These are phyloP conservation scores for Seriola quinqueradiata DNA, from an alignment of 2,113 vertebrate species.

Conservation along the genomic window DNA sequence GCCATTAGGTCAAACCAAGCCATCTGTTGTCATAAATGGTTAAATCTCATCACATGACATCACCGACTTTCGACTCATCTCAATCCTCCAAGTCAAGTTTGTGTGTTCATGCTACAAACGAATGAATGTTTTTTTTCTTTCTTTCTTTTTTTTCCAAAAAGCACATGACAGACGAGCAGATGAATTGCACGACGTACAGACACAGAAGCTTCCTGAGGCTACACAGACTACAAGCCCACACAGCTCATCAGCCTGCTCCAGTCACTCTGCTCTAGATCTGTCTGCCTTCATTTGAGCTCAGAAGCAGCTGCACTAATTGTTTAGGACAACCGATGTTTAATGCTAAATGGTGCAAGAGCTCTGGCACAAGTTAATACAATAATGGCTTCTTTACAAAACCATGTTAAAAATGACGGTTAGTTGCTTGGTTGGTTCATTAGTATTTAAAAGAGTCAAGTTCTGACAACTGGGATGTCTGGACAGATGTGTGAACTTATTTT, in stretches of 20 bases:
- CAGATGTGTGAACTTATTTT: too few species aligned
- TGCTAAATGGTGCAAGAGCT: slow-evolving; percentile 49
- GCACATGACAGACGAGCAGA: slow-evolving; percentile 45
- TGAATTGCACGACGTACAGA: slow-evolving; percentile 34
- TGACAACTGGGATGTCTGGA: too few species aligned
- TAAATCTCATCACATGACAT: slow-evolving; percentile 18
- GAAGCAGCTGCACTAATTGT: slow-evolving; percentile 58
- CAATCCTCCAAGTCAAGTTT: not conserved
- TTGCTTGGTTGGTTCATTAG: not conserved
- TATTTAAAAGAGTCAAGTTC: not conserved
- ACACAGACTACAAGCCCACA: slow-evolving; percentile 38
- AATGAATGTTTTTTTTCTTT: slow-evolving; percentile 21
- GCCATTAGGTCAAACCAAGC: slow-evolving; percentile 38
- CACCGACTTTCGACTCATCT: slow-evolving; percentile 1
- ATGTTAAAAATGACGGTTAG: not conserved
- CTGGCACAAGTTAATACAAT: slow-evolving; percentile 41
- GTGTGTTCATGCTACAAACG: not conserved
- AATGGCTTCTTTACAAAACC: slow-evolving; percentile 17
- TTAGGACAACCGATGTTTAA: slow-evolving; percentile 58
- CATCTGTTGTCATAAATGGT: slow-evolving; percentile 44
- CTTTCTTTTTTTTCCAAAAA: not conserved
- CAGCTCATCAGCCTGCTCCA: slow-evolving; percentile 50
- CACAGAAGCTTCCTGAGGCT: slow-evolving; percentile 48
- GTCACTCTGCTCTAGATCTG: slow-evolving; percentile 68
- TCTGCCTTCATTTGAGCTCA: slow-evolving; percentile 57